These are phyloP conservation scores for Petaurus breviceps DNA, from an alignment of 2,113 vertebrate species.

Conservation along the genomic window DNA sequence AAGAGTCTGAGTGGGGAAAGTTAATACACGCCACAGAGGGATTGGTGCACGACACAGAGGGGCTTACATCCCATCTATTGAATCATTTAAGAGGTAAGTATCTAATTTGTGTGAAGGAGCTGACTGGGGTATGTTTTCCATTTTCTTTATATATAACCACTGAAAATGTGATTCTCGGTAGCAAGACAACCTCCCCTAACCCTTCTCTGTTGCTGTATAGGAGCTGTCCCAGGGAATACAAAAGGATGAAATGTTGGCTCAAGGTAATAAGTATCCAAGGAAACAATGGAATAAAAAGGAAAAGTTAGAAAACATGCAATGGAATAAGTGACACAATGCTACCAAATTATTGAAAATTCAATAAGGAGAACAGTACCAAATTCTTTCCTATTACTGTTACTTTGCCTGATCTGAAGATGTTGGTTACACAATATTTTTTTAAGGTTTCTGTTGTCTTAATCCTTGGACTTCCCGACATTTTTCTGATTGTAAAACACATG, in stretches of 20 bases:
- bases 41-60: neutral
- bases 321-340: slow-evolving; percentile 8
- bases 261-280: slow-evolving; percentile 18
- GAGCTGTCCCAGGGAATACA: neutral
- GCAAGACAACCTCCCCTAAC: neutral
- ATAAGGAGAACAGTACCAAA: slow-evolving; percentile 5
- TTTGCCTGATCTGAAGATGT: slow-evolving; percentile 39
- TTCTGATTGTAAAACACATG: slow-evolving; percentile 45
- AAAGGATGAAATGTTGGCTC: neutral
- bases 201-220: slow-evolving; percentile 9
- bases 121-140: neutral
- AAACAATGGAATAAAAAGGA: slow-evolving; percentile 17
- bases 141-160: slow-evolving; percentile 9
- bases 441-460: neutral
- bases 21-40: neutral
- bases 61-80: neutral
- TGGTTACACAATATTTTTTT: neutral
- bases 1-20: neutral
- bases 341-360: slow-evolving; percentile 52
- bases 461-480: slow-evolving; percentile 28
- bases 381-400: slow-evolving; percentile 8
- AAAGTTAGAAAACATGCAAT: slow-evolving; percentile 23
- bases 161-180: neutral
- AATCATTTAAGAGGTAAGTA: neutral
- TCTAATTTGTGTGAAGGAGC: neutral